Conservation (phyloP, 2,113 vertebrate species). For the Lepidiolamprologus cunningtoni region DNA sequence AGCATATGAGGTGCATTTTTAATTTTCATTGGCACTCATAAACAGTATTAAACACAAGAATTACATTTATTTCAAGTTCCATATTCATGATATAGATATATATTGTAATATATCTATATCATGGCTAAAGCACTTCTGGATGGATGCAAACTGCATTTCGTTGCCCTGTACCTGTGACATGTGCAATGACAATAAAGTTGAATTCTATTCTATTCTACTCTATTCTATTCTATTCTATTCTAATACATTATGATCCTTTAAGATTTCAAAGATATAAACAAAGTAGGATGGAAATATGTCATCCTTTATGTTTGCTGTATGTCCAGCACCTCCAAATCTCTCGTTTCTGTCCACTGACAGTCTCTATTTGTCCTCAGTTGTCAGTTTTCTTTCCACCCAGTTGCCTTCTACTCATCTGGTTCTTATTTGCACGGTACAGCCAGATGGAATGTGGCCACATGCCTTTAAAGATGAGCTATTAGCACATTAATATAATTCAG, state of each 20-base stretch:
- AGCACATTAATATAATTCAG: conserved; percentile 19
- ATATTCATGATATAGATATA: neutral
- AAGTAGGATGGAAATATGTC: neutral
- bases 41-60: neutral
- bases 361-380: neutral
- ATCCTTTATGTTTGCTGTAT: neutral
- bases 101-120: neutral
- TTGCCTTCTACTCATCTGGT: conserved; percentile 35
- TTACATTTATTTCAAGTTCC: neutral
- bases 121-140: neutral
- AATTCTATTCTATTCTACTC: neutral
- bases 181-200: neutral
- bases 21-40: neutral
- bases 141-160: neutral
- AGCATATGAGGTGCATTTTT: neutral
- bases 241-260: neutral
- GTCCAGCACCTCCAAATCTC: neutral
- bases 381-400: neutral
- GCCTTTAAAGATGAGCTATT: conserved; percentile 48
- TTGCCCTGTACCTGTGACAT: neutral
- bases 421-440: conserved; percentile 26
- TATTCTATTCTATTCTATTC: neutral
- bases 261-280: neutral
- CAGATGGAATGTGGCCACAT: conserved; percentile 22
- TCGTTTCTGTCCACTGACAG: neutral